These are phyloP conservation scores for Celastrina argiolus DNA, from an alignment of 2,888 invertebrate species.

Conservation along the genomic window DNA sequence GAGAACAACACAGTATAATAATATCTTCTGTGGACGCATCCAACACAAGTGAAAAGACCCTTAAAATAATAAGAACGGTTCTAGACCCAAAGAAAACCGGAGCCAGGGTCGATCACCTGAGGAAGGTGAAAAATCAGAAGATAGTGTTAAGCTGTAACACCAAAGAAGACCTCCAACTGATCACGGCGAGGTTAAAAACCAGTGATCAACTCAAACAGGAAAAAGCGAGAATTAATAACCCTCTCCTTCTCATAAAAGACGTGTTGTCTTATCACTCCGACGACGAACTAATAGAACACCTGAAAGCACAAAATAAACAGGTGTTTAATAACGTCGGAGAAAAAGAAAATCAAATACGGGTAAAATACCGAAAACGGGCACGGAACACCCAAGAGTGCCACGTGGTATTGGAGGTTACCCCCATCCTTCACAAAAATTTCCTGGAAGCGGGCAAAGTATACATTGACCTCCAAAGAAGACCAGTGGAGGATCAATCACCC, in stretches of 20 bases:
- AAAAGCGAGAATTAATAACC: not conserved
- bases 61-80: not conserved
- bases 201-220: not conserved
- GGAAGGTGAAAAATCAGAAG: not conserved
- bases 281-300: not conserved
- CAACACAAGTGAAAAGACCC: not conserved
- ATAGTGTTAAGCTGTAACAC: not conserved
- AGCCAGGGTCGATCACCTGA: not conserved
- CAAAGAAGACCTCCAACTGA: not conserved
- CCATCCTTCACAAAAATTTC: not conserved
- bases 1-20: not conserved
- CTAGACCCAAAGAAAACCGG: not conserved
- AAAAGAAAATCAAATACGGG: slow-evolving; percentile 21
- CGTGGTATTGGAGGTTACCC: slow-evolving; percentile 33
- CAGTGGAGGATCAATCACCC: slow-evolving; percentile 27
- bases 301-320: not conserved
- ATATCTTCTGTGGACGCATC: not conserved
- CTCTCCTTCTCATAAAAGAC: not conserved
- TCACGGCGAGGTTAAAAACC: not conserved
- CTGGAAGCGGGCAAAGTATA: slow-evolving; percentile 22
- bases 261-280: not conserved
- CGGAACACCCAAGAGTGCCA: slow-evolving; percentile 34
- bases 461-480: slow-evolving; percentile 24
- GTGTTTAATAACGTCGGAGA: slow-evolving; percentile 9
- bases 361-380: slow-evolving; percentile 32